Percentiles rank a stretch among this genome's conserved stretches.
These are phyloP conservation scores for Semotilus atromaculatus DNA, from an alignment of 2,797 vertebrate genomes.

Conservation along the genomic window DNA sequence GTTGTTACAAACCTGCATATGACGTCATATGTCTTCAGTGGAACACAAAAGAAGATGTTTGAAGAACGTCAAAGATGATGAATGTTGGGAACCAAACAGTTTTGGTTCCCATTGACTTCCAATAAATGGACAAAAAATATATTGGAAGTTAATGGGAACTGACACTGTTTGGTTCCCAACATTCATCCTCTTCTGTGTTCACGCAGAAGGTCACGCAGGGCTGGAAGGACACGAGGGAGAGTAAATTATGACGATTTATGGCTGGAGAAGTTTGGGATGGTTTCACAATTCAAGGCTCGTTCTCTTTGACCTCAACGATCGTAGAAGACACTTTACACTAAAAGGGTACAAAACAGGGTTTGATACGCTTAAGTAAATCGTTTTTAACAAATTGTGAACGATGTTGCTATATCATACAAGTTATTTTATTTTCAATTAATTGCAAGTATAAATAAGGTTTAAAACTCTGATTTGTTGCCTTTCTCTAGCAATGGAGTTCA, in stretches of 20 bases:
- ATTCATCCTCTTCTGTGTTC: not conserved
- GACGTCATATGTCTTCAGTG: not conserved
- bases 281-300: not conserved
- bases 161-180: not conserved
- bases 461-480: not conserved
- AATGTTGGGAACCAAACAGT: not conserved
- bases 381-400: not conserved
- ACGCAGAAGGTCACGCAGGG: not conserved
- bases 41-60: not conserved
- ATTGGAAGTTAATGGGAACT: not conserved
- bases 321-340: not conserved
- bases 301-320: not conserved
- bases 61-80: not conserved
- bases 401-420: not conserved
- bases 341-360: not conserved
- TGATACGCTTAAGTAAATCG: not conserved
- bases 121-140: not conserved
- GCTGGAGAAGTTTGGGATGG: not conserved
- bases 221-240: not conserved
- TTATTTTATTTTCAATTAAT: not conserved
- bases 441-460: not conserved
- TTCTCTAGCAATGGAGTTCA: not conserved
- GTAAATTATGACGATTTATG: not conserved
- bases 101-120: not conserved
- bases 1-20: not conserved